These are phyloP conservation scores for Drosophila cognata DNA, from an alignment of 2,888 invertebrate species.

Conservation along the genomic window DNA sequence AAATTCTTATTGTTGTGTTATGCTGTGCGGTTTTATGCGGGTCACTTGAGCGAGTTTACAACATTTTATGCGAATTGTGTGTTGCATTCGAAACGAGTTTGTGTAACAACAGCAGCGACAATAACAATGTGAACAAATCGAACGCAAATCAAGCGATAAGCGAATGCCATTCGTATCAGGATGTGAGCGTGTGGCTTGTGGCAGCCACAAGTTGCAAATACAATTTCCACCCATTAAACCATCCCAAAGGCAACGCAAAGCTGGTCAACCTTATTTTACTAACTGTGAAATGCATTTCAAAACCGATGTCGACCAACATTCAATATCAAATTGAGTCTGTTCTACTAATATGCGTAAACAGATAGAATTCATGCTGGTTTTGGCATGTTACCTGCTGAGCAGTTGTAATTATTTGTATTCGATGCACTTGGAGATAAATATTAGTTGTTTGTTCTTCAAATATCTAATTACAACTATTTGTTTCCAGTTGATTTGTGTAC, in stretches of 20 bases:
- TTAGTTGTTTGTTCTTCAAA: not conserved
- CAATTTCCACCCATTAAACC: constrained; percentile 30
- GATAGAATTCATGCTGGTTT: not conserved
- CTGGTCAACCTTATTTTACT: constrained; percentile 17
- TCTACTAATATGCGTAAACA: not conserved
- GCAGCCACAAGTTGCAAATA: constrained; percentile 48
- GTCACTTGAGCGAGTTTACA: constrained; percentile 72
- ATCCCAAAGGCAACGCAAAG: constrained; percentile 6
- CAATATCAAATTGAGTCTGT: constrained; percentile 8
- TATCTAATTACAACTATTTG: not conserved
- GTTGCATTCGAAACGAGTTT: constrained; percentile 64
- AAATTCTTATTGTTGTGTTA: constrained; percentile 4
- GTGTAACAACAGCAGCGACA: not conserved
- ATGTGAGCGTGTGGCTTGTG: constrained; percentile 7
- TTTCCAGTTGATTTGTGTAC: not conserved
- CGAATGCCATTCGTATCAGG: constrained; percentile 15
- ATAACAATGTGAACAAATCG: constrained; percentile 41
- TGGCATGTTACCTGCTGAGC: not conserved
- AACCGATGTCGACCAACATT: constrained; percentile 4
- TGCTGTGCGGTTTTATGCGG: constrained; percentile 46
- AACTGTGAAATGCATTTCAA: constrained; percentile 16
- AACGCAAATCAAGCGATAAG: constrained; percentile 37
- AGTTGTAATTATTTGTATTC: not conserved
- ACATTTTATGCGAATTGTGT: constrained; percentile 72
- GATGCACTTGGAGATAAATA: not conserved